A percentile compares a stretch with the other conserved stretches of the same genome.
Conservation (phyloP, 2,888 invertebrate genomes). For the Pyrrhia umbra region DNA sequence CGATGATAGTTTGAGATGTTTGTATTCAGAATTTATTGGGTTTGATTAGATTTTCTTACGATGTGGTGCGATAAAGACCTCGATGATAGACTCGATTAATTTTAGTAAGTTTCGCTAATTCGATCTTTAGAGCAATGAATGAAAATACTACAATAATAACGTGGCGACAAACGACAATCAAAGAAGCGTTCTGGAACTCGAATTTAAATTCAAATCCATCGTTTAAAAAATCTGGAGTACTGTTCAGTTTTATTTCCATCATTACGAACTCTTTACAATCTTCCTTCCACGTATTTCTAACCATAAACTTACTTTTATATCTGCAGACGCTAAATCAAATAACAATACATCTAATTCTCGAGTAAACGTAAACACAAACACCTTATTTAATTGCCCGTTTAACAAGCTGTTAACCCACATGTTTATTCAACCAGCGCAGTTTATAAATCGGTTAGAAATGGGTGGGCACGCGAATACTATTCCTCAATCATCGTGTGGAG, state of each 20-base stretch:
- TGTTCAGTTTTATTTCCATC: constrained; percentile 32
- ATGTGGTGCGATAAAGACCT: constrained; percentile 44
- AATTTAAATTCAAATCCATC: constrained; percentile 15
- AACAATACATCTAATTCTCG: constrained; percentile 53
- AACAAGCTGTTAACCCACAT: constrained; percentile 59
- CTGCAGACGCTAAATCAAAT: constrained; percentile 33
- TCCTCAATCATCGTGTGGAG: constrained; percentile 45
- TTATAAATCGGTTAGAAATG: constrained; percentile 46
- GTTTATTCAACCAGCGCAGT: constrained; percentile 53
- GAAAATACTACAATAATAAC: constrained; percentile 3
- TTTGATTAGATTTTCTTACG: constrained; percentile 45
- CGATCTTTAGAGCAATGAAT: constrained; percentile 3
- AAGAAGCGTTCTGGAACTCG: background rate
- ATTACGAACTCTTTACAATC: constrained; percentile 39
- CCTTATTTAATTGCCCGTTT: constrained; percentile 61
- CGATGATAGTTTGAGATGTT: constrained; percentile 46
- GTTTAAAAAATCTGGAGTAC: constrained; percentile 18
- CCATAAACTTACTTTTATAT: constrained; percentile 53
- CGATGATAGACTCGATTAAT: constrained; percentile 34
- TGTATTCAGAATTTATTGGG: constrained; percentile 40
- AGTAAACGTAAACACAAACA: constrained; percentile 52
- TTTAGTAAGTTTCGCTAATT: constrained; percentile 6
- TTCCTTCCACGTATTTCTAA: constrained; percentile 33
- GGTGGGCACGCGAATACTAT: constrained; percentile 42
- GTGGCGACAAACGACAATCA: background rate